A percentile compares a stretch with the other conserved stretches of the same genome.
Conservation (phyloP, 2,888 invertebrate genomes). For the Rotaria macrura region DNA sequence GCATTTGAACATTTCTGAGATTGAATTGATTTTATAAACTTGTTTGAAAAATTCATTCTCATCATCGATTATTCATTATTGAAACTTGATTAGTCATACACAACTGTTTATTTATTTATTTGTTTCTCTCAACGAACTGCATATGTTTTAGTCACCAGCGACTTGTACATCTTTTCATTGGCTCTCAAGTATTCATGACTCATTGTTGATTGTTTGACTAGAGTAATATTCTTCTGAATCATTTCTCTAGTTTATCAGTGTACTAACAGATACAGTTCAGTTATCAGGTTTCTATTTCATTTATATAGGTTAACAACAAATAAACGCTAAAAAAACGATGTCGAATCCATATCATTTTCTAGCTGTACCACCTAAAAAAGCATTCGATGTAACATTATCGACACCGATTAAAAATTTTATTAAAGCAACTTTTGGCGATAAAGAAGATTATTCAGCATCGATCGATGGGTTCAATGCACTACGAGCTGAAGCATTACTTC, state of each 20-base stretch:
- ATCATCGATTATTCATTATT: too few species aligned
- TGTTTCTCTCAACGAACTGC: background rate
- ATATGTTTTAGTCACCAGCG: too few species aligned
- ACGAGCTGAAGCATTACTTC: conserved; percentile 24
- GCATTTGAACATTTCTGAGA: too few species aligned
- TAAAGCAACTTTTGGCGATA: conserved; percentile 25
- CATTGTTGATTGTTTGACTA: background rate
- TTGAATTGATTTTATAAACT: too few species aligned
- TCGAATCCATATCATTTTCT: background rate
- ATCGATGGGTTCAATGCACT: conserved; percentile 24
- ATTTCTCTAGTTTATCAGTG: background rate
- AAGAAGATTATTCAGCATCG: conserved; percentile 31
- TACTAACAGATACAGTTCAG: background rate
- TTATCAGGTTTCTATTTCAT: too few species aligned
- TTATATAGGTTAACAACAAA: too few species aligned
- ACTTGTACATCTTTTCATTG: too few species aligned
- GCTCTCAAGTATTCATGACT: background rate
- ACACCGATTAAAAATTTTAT: conserved; percentile 31
- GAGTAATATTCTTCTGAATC: background rate
- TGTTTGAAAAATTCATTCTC: too few species aligned
- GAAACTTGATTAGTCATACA: background rate
- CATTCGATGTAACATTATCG: conserved; percentile 26
- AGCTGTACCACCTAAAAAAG: conserved; percentile 29
- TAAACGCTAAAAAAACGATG: too few species aligned
- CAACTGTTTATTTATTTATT: background rate